phyloP scores from a whole-genome alignment of 2,113 vertebrate species.

The Dunckerocampus dactyliophorus region DNA sequence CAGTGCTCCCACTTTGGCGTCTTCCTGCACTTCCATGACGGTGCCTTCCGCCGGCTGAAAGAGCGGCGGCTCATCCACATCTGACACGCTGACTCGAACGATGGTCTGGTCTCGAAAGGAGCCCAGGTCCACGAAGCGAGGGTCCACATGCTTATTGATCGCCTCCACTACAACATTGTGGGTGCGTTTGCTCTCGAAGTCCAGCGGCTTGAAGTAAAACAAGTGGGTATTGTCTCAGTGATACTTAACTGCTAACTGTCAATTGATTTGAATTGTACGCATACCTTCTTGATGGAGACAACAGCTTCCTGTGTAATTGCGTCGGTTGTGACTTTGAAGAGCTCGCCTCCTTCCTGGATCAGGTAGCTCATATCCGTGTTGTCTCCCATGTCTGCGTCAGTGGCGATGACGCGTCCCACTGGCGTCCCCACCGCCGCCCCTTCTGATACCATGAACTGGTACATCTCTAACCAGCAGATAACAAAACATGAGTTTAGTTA shows the following conservation, averaged over 20 bases:
- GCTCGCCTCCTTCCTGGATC: conserved; percentile 82
- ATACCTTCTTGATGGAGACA: conserved; percentile 85
- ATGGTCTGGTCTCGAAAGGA: conserved; percentile 95
- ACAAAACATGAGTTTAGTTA: neutral
- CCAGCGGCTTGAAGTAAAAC: conserved; percentile 73
- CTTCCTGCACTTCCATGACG: conserved; percentile 92
- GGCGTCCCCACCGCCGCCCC: conserved; percentile 81
- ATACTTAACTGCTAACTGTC: neutral
- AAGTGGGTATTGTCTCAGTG: neutral
- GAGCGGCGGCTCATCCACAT: conserved; percentile 87
- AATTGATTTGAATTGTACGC: neutral
- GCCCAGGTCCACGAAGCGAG: conserved; percentile 87
- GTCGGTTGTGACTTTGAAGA: conserved; percentile 88
- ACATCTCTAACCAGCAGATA: conserved; percentile 80
- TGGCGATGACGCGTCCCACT: conserved; percentile 87
- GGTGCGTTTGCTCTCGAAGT: conserved; percentile 87
- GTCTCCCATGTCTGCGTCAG: conserved; percentile 90
- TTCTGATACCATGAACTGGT: conserved; percentile 91
- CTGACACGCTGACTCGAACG: conserved; percentile 85
- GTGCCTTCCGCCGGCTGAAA: conserved; percentile 80
- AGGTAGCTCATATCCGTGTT: conserved; percentile 97
- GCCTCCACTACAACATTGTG: conserved; percentile 95
- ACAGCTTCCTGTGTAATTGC: conserved; percentile 89
- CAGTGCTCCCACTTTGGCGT: conserved; percentile 82
- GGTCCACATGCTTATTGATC: conserved; percentile 92